phyloP scores from a whole-genome alignment of 30 jellyfish, hydroid and myxozoan species.

The Chrysaora quinquecirrha region DNA sequence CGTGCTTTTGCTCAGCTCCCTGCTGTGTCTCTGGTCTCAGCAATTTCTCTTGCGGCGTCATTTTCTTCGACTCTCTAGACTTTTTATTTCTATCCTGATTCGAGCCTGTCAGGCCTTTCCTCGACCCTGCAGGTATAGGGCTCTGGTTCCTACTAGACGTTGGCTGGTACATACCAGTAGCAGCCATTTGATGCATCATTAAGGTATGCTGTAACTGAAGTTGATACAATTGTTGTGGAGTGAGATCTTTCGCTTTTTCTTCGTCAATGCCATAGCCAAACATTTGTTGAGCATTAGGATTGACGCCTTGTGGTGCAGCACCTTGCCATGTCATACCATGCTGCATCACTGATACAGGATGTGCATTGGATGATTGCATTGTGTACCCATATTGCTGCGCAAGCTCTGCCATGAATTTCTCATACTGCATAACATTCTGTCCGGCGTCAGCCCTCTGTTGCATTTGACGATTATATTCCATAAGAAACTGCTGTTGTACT shows the following conservation, averaged over 20 bases:
- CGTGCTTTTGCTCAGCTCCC: no score
- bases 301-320: slow-evolving; percentile 23
- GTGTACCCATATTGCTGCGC: slow-evolving; percentile 88
- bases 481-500: slow-evolving; percentile 69
- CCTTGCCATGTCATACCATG: slow-evolving; percentile 72
- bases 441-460: slow-evolving; percentile 75
- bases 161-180: slow-evolving; percentile 50
- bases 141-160: slow-evolving; percentile 41
- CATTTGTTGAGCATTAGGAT: slow-evolving; percentile 50
- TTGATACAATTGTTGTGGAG: slow-evolving; percentile 67
- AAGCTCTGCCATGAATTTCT: slow-evolving; percentile 80
- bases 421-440: slow-evolving; percentile 54
- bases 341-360: slow-evolving; percentile 50
- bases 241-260: slow-evolving; percentile 68
- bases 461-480: slow-evolving; percentile 73
- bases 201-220: slow-evolving; percentile 64
- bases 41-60: background rate
- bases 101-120: slow-evolving; percentile 42
- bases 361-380: slow-evolving; percentile 65
- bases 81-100: slow-evolving; percentile 26
- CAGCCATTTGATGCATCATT: slow-evolving; percentile 73
- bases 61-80: slow-evolving; percentile 3
- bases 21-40: slow-evolving; percentile 22
- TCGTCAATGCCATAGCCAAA: slow-evolving; percentile 59
- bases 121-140: slow-evolving; percentile 42